These are phyloP conservation scores for Synchiropus splendidus DNA, from an alignment of 2,113 vertebrate genomes.

Conservation along the genomic window DNA sequence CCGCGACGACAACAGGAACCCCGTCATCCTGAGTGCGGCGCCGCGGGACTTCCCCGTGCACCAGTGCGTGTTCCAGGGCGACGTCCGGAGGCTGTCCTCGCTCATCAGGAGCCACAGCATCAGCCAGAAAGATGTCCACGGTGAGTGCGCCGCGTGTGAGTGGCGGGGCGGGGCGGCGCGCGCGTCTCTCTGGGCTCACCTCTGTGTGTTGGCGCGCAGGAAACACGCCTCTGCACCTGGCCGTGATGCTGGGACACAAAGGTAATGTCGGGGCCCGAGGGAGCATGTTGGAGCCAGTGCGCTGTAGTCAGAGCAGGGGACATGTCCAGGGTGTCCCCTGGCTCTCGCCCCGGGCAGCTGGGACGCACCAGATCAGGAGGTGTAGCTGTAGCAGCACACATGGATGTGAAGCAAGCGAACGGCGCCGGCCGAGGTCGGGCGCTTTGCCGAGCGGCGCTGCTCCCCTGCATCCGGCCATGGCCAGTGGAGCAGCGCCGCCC, in stretches of 20 bases:
- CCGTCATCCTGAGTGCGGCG: constrained; percentile 49
- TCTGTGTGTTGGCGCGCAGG: constrained; percentile 59
- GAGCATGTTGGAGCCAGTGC: too few species aligned
- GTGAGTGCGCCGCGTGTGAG: constrained; percentile 62
- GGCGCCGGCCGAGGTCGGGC: too few species aligned
- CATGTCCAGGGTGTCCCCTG: too few species aligned
- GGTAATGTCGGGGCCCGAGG: constrained; percentile 63
- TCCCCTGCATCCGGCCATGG: too few species aligned
- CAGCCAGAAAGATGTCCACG: constrained; percentile 88
- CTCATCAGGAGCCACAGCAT: constrained; percentile 90
- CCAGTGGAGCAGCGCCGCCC: too few species aligned
- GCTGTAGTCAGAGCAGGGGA: too few species aligned
- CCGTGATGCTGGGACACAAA: constrained; percentile 97
- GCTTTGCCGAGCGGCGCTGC: too few species aligned
- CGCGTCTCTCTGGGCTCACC: neutral
- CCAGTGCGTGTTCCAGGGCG: constrained; percentile 87
- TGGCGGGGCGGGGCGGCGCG: too few species aligned
- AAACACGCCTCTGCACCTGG: constrained; percentile 92
- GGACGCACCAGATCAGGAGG: too few species aligned
- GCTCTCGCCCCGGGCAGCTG: too few species aligned
- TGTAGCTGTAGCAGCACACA: too few species aligned
- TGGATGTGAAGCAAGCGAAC: too few species aligned
- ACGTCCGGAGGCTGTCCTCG: constrained; percentile 82
- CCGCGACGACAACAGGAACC: constrained; percentile 61
- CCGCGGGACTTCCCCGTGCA: constrained; percentile 78